A percentile compares a stretch with the other conserved stretches of the same genome.
phyloP scores from a whole-genome alignment of 2,113 vertebrate species.

The Seriola rivoliana region DNA sequence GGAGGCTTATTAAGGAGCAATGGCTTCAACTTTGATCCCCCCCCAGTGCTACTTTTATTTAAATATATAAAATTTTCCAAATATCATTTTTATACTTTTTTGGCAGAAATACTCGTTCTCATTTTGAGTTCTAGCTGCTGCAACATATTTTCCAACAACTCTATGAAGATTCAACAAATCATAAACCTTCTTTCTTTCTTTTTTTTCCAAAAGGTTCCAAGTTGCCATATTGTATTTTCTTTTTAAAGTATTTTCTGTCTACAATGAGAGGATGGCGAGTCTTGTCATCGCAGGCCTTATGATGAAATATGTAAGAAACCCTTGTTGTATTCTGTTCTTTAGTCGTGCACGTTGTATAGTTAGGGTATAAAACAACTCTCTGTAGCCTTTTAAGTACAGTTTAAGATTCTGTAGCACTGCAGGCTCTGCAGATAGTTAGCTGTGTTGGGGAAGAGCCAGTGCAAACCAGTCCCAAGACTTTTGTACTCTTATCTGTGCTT shows the following conservation, averaged over 20 bases:
- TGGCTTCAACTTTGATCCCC: background rate
- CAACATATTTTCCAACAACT: background rate
- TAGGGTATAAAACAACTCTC: background rate
- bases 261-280: background rate
- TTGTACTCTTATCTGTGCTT: background rate
- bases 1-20: background rate
- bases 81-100: background rate
- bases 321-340: background rate
- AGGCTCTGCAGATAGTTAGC: background rate
- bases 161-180: background rate
- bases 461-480: background rate
- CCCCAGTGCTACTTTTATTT: background rate
- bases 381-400: background rate
- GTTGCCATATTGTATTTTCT: background rate
- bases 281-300: background rate
- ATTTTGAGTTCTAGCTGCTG: background rate
- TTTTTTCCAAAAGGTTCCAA: background rate
- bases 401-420: background rate
- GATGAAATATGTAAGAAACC: slow-evolving; percentile 25
- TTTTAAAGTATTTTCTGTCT: too few species aligned
- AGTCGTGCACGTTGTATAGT: background rate
- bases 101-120: background rate
- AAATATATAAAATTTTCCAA: background rate
- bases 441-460: background rate
- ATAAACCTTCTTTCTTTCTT: background rate